Evolutionary conservation across 1,140 invertebrate genomes (phyloP).

Genomic region (Holcopasites calliopsidis): DNA sequence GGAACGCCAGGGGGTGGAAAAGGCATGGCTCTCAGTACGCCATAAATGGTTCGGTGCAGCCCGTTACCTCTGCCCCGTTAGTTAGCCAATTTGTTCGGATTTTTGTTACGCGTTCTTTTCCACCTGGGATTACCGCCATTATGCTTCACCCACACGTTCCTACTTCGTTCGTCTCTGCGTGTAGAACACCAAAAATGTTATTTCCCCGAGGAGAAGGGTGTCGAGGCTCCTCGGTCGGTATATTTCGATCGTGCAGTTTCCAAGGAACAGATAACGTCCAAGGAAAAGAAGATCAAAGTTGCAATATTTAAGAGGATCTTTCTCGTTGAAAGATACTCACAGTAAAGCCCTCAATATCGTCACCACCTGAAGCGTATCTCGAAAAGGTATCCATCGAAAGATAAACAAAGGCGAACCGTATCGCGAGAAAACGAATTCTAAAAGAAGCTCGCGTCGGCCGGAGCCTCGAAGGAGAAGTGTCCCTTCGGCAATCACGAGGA

Average conservation of each 20-base stretch:
- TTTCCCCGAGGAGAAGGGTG: not conserved
- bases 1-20: not conserved
- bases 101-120: not conserved
- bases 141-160: no score
- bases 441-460: not conserved
- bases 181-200: not conserved
- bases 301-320: not conserved
- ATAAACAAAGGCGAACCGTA: not conserved
- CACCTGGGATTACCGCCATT: not conserved
- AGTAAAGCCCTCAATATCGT: not conserved
- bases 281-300: not conserved
- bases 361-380: not conserved
- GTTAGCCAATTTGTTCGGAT: constrained; percentile 22
- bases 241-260: not conserved
- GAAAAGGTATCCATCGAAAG: not conserved
- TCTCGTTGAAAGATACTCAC: not conserved
- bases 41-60: not conserved
- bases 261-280: not conserved
- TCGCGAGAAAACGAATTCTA: not conserved
- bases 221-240: not conserved
- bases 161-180: not conserved
- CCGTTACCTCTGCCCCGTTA: not conserved
- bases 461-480: no score
- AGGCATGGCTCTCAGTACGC: no score
- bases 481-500: not conserved